phyloP scores from a whole-genome alignment of 2,113 vertebrate species.

The Paramormyrops kingsleyae region DNA sequence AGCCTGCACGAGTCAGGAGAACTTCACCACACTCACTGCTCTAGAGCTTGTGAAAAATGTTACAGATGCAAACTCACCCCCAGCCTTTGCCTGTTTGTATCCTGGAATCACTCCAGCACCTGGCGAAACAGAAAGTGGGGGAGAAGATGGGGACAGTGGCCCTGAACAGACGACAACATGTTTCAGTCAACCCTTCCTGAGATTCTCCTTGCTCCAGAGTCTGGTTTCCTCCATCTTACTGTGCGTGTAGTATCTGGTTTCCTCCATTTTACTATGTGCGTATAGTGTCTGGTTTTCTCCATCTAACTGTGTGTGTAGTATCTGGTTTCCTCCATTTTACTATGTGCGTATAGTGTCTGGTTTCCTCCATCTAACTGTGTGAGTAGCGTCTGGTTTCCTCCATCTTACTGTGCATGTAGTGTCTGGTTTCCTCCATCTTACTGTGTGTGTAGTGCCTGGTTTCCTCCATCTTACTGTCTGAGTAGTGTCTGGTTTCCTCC shows the following conservation, averaged over 20 bases:
- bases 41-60: not conserved
- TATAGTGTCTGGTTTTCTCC: not conserved
- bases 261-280: too few relatives aligned
- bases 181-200: not conserved
- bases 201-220: not conserved
- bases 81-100: slow-evolving; percentile 61
- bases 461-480: too few relatives aligned
- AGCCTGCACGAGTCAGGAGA: not conserved
- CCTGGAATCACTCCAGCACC: slow-evolving; percentile 47
- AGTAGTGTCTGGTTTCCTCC: too few relatives aligned
- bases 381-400: too few relatives aligned
- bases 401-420: not conserved
- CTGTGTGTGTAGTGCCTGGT: too few relatives aligned
- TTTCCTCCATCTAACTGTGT: too few relatives aligned
- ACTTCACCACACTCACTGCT: not conserved
- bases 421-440: not conserved
- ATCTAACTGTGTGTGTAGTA: not conserved
- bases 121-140: slow-evolving; percentile 35
- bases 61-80: slow-evolving; percentile 44
- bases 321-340: not conserved
- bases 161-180: not conserved
- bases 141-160: slow-evolving; percentile 17
- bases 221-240: not conserved
- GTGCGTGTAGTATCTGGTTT: too few relatives aligned
- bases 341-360: too few relatives aligned